Conservation (phyloP, 2,888 invertebrate genomes). For the Terebella lapidaria region DNA sequence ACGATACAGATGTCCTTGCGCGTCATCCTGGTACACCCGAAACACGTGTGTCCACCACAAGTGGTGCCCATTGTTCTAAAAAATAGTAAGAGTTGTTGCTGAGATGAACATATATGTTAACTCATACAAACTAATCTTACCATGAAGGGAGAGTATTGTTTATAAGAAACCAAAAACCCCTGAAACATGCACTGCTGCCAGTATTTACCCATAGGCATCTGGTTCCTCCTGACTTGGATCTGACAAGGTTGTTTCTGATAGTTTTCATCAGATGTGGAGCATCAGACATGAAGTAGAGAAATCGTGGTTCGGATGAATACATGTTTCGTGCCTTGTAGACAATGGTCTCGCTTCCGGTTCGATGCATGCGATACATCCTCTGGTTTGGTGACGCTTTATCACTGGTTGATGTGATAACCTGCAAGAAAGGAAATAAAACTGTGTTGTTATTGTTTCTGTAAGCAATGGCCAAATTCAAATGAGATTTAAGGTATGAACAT, state of each 20-base stretch:
- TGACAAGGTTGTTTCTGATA: constrained; percentile 7
- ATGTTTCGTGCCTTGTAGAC: constrained; percentile 5
- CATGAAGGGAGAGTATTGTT: too few relatives aligned
- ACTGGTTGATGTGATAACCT: constrained; percentile 7
- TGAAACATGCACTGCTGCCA: too few relatives aligned
- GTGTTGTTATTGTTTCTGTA: too few relatives aligned
- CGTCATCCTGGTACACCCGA: constrained; percentile 3
- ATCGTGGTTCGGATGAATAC: not conserved
- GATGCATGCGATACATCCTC: constrained; percentile 3
- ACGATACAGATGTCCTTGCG: not conserved
- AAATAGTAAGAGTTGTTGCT: too few relatives aligned
- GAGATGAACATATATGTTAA: too few relatives aligned
- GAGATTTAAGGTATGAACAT: too few relatives aligned
- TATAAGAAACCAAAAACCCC: too few relatives aligned
- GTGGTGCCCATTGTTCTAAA: constrained; percentile 9
- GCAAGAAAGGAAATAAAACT: too few relatives aligned
- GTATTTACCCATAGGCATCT: constrained; percentile 8
- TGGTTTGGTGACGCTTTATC: constrained; percentile 14
- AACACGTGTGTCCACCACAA: constrained; percentile 7
- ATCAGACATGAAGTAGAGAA: constrained; percentile 9
- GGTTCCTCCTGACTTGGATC: constrained; percentile 3
- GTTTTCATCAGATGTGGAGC: too few relatives aligned
- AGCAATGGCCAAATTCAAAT: too few relatives aligned
- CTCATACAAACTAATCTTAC: too few relatives aligned
- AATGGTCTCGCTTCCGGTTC: not conserved